phyloP scores from a whole-genome alignment of 2,797 vertebrate genomes.

The Spinus pinus region DNA sequence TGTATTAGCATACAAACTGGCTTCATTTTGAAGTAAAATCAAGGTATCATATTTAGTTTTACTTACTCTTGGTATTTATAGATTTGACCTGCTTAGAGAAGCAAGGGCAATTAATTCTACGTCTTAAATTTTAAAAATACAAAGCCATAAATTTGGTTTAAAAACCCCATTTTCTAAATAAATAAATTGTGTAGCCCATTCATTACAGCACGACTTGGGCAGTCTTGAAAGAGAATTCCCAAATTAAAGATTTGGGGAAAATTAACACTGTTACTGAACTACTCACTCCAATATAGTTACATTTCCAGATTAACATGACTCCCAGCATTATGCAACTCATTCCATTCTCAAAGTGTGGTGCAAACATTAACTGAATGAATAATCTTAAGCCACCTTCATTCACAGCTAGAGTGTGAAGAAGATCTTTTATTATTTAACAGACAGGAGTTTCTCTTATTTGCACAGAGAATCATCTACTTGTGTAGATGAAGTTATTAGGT shows the following conservation, averaged over 20 bases:
- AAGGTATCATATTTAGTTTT: background rate
- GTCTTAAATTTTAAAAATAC: slow-evolving; percentile 6
- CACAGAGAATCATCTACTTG: background rate
- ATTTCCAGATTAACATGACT: background rate
- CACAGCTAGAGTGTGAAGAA: background rate
- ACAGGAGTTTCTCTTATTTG: background rate
- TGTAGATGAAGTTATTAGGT: background rate
- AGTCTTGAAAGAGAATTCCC: background rate
- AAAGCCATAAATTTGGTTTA: background rate
- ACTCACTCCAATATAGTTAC: slow-evolving; percentile 20
- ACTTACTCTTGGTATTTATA: background rate
- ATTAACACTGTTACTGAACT: background rate
- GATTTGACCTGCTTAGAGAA: background rate
- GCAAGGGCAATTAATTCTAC: background rate
- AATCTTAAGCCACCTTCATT: background rate
- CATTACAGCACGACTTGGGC: background rate
- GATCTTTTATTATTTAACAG: background rate
- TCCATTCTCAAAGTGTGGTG: background rate
- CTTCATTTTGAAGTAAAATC: background rate
- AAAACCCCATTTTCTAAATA: background rate
- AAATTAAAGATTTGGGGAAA: background rate
- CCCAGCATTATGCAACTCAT: background rate
- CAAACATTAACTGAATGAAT: background rate
- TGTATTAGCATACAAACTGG: background rate
- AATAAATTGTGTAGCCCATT: background rate